Conservation (phyloP, 2,113 vertebrate species). For the Siniperca chuatsi region DNA sequence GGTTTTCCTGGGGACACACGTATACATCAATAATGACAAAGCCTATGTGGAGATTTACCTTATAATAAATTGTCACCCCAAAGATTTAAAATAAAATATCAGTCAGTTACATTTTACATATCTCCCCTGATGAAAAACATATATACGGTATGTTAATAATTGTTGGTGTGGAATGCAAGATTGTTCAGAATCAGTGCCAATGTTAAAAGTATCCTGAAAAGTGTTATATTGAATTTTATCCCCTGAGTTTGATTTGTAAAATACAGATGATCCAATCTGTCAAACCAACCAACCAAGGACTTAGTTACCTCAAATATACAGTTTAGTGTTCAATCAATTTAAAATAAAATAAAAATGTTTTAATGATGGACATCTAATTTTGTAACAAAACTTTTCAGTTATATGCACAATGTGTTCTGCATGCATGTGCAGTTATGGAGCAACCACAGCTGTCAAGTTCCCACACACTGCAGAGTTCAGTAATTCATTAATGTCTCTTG, state of each 20-base stretch:
- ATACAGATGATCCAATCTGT: background rate
- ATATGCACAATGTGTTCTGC: background rate
- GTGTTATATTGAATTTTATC: background rate
- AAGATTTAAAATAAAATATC: background rate
- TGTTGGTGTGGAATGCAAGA: background rate
- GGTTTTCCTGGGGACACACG: conserved; percentile 20
- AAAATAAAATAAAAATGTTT: too few species aligned
- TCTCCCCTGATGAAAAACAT: background rate
- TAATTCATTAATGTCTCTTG: conserved; percentile 32
- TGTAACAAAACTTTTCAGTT: background rate
- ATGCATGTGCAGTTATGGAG: background rate
- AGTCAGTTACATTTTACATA: background rate
- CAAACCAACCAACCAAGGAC: background rate
- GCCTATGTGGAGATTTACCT: background rate
- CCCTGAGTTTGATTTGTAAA: background rate
- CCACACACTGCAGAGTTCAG: conserved; percentile 16
- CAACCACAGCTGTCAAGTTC: conserved; percentile 39
- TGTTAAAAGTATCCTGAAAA: background rate
- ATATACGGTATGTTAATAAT: background rate
- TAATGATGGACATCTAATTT: background rate
- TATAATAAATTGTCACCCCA: background rate
- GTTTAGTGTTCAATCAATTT: background rate
- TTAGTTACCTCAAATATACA: background rate
- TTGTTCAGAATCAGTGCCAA: background rate
- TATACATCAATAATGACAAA: background rate